Conservation (phyloP, 2,888 invertebrate species). For the Bombylius discolor region DNA sequence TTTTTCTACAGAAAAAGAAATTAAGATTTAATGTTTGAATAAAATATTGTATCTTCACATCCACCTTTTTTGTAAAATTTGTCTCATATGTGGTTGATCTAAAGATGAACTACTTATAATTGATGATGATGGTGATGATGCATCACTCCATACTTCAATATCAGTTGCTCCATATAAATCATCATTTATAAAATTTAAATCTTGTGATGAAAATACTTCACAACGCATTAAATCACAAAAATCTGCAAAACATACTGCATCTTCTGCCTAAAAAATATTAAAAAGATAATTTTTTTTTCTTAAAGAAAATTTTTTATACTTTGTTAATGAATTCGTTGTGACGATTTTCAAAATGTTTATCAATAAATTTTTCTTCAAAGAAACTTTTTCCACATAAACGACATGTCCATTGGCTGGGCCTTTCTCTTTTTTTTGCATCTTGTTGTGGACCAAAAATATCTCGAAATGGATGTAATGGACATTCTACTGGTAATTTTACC, state of each 20-base stretch:
- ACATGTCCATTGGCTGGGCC: slow-evolving; percentile 82
- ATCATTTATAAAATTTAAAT: slow-evolving; percentile 46
- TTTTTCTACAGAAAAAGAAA: neutral
- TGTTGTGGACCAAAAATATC: slow-evolving; percentile 82
- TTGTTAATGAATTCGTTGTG: slow-evolving; percentile 74
- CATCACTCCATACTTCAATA: slow-evolving; percentile 73
- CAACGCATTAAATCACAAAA: slow-evolving; percentile 95
- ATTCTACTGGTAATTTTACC: slow-evolving; percentile 74
- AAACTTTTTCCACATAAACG: slow-evolving; percentile 84
- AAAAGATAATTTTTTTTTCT: neutral
- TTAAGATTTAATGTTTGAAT: neutral
- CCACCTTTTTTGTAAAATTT: slow-evolving; percentile 10
- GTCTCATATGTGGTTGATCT: slow-evolving; percentile 36
- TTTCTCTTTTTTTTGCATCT: slow-evolving; percentile 69
- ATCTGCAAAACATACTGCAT: slow-evolving; percentile 84
- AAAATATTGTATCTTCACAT: neutral
- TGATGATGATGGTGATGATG: slow-evolving; percentile 31
- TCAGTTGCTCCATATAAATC: slow-evolving; percentile 59
- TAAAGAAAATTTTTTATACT: slow-evolving; percentile 36
- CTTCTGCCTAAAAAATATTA: slow-evolving; percentile 55
- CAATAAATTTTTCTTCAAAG: slow-evolving; percentile 75
- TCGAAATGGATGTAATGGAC: slow-evolving; percentile 76
- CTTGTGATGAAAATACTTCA: slow-evolving; percentile 69
- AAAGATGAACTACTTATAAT: slow-evolving; percentile 34
- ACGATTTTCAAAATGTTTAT: slow-evolving; percentile 78